Evolutionary conservation across 2,888 invertebrate species (phyloP), one percentile per base, ranked within the genome.

Genomic region (Sthenelais limicola): DNA sequence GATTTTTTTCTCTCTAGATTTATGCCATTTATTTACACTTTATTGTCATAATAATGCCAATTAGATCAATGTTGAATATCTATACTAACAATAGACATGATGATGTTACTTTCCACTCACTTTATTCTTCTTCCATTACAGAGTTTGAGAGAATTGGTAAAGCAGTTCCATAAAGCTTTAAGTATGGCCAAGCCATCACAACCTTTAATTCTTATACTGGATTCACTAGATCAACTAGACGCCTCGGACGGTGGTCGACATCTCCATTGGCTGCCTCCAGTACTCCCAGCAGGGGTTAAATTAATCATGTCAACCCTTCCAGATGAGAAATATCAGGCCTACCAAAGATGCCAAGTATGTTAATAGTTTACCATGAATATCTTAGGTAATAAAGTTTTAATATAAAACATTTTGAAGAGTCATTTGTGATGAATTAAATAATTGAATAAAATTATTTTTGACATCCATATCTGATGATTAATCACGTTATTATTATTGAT

Each of bases 251-350:
- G 81, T 51, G 83, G 81, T 0, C 74, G 82, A 32, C 80, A 82
- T 43, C 67, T 84, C 26, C 75, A 75, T 26, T 84, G 84, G 84
- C 71, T 84, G 26, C 83, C 83, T 26, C 69, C 69, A 32, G 32
- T 73, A 43, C 76, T 84, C 3, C 80, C 82, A 5, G 52, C 76
- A 0, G 51, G 78, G 75, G 82, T 83, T 0, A 81, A 81, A 69
- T 72, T 84, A 3, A 76, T 84, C 38, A 77, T 84, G n/a, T 84
- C 84, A 7, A 84, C 83, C 0, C 73, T 83, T 18, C 81, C 82
- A 21, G 49, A 73, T 15, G 74, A 75, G 24, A 52, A 75, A 28
- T 76, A 76, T 35, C 72, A 70, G 35, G 38, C 26, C 32, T 56
- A 68, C 18, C 71, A 38, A 18, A 35, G 76, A n/a, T 76, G 76